Base-by-base conservation (phyloP, 2,797 vertebrate genomes). In the Spinibarbus caldwelli region DNA sequence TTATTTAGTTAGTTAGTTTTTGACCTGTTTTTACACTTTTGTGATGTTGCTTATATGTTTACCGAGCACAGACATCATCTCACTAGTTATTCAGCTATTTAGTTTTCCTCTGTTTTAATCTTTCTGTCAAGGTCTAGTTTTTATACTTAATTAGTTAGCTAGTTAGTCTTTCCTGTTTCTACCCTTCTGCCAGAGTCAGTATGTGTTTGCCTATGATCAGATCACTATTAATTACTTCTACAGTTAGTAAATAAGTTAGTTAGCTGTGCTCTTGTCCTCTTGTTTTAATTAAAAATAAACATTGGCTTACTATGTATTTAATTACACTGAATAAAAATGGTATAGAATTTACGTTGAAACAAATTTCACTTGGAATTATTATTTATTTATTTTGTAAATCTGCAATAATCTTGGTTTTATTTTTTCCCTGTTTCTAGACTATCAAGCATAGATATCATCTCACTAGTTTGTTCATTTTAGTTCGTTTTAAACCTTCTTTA, bases 121-220 rank as follows among this genome's bases (percentile, higher is more conserved):
- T 29, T 67, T 80, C 41, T 12, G 43, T 80, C 59, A 80, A 8
- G 5, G 17, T 47, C 59, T 47, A 14, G 12, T 68, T 67, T 78
- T 64, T 19, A 43, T n/a, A 26, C 7, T 41, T 31, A 14, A 7
- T 73, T 49, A 54, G 57, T 36, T 47, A 49, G 43, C 7, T 76
- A 67, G 21, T 49, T 49, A 34, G 43, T n/a, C 43, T 83, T 85
- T 77, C 67, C 73, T 72, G 59, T 86, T 81, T 78, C 85, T 79
- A 87, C 80, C 83, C 19, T 84, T 72, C 19, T 31, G 38, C 29
- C 76, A 91, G 85, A 52, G 71, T 87, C 78, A 72, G 64, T 88
- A 89, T 77, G 62, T 90, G 86, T 80, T 86, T 85, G 72, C 80
- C 71, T 68, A 72, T 86, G 89, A 90, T 91, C 89, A 88, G 87